Base-by-base conservation (phyloP, 2,888 invertebrate genomes). In the Synanthedon formicaeformis region DNA sequence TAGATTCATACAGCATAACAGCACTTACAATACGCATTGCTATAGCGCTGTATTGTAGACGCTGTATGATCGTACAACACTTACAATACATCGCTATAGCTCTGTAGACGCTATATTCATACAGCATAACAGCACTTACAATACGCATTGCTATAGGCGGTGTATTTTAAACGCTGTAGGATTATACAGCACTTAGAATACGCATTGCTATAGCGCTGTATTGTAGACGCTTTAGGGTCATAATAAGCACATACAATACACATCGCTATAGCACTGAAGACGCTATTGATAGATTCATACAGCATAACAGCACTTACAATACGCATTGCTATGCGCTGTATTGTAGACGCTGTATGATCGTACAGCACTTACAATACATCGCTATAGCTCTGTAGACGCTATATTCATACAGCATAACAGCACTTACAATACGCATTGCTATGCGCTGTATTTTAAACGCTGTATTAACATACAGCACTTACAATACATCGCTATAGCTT, bases 171-270 rank as follows among this genome's bases (percentile, higher is more conserved):
- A n/a, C 14, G 5, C 14, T 14, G n/a, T 13, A 14, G 3, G 41
- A 41, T 41, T 5, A 41, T 27, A 27, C 6, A 8, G 27, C 8
- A 27, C 27, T 27, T 13, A 10, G 0, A 12, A 41, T 41, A 41
- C 12, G 4, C 41, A 41, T 41, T 41, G 41, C 12, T 13, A 45
- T n/a, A 4, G 12, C 45, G 12, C 4, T 45, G 45, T 45, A 14
- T 10, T n/a, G 14, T 13, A 45, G n/a, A 12, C 13, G 4, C 13
- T 13, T 2, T n/a, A 13, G 41, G 41, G 4, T 41, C n/a, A 41
- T 27, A 27, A n/a, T n/a, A 5, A 27, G 27, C 6, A 27, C 27
- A 6, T 89, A 6, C 27, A 27, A 6, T 58, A 56, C 23, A 23
- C 23, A 10, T n/a, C n/a, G n/a, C n/a, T n/a, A n/a, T n/a, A n/a